Conservation (phyloP, 2,113 vertebrate species). For the Calidris pugnax region DNA sequence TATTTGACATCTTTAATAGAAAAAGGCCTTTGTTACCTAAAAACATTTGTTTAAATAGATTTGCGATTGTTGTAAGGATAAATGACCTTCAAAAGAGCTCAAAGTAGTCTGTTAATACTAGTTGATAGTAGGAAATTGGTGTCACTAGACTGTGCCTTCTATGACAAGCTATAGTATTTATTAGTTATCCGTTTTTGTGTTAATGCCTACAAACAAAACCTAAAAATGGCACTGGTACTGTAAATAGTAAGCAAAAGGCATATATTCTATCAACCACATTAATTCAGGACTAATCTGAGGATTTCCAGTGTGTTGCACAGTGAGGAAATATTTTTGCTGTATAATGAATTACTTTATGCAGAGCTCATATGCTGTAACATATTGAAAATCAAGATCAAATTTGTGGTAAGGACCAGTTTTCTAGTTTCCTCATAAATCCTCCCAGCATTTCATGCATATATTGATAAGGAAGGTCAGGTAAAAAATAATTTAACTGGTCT, state of each 20-base stretch:
- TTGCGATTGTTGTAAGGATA: background rate
- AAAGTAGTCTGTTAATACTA: background rate
- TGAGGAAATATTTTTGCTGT: background rate
- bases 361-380: background rate
- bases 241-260: background rate
- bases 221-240: background rate
- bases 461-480: background rate
- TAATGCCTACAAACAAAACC: background rate
- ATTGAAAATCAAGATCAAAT: background rate
- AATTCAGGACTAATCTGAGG: background rate
- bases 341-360: background rate
- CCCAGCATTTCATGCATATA: background rate
- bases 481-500: background rate
- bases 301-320: background rate
- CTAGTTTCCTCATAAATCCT: background rate
- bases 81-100: background rate
- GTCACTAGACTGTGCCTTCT: background rate
- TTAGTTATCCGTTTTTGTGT: background rate
- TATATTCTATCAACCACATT: background rate
- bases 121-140: background rate
- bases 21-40: background rate
- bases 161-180: background rate
- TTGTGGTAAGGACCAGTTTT: background rate
- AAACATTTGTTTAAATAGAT: background rate
- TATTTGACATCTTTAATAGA: background rate